phyloP scores from a whole-genome alignment of 2,797 vertebrate genomes.

The Enoplosus armatus region DNA sequence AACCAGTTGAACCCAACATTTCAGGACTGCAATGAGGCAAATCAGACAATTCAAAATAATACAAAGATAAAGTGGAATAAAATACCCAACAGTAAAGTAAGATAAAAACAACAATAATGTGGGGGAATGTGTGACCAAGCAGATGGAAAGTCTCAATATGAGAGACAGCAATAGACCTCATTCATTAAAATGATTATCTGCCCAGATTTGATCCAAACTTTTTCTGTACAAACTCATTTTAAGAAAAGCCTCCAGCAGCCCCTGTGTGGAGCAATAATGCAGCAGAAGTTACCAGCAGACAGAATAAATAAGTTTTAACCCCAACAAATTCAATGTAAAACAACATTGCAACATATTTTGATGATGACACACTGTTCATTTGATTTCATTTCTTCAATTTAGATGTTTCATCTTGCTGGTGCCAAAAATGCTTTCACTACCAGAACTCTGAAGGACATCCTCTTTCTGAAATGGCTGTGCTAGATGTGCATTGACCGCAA shows the following conservation, averaged over 20 bases:
- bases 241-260: no score
- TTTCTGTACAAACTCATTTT: conserved; percentile 6
- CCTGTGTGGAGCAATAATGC: conserved; percentile 2
- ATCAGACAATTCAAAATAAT: no score
- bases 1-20: neutral
- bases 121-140: neutral
- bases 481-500: conserved; percentile 60
- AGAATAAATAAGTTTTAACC: conserved; percentile 27
- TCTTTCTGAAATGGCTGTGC: conserved; percentile 38
- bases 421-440: conserved; percentile 22
- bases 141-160: neutral
- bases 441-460: conserved; percentile 45
- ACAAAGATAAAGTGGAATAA: neutral
- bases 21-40: neutral
- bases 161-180: neutral
- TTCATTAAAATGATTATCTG: neutral
- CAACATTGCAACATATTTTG: conserved; percentile 39
- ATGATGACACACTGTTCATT: conserved; percentile 53
- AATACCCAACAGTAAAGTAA: no score
- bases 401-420: conserved; percentile 33
- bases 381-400: conserved; percentile 49
- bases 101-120: no score
- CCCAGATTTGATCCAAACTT: neutral
- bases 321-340: conserved; percentile 29
- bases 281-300: conserved; percentile 25